phyloP scores from a whole-genome alignment of 64 coral and sea anemone genomes.

The Pocillopora damicornis region DNA sequence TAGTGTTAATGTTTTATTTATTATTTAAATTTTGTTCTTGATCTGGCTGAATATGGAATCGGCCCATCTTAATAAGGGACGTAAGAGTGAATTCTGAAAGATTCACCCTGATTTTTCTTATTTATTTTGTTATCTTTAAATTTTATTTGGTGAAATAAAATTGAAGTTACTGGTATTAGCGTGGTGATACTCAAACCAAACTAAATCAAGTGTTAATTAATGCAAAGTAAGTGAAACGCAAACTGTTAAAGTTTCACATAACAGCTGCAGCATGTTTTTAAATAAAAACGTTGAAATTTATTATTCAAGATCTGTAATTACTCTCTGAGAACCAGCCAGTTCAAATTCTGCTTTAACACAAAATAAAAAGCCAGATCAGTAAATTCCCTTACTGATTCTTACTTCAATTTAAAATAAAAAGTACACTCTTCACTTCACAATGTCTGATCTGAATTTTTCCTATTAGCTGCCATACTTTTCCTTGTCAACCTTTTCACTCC shows the following conservation, averaged over 20 bases:
- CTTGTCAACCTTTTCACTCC: no score
- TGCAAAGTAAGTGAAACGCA: not conserved
- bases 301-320: no score
- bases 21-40: not conserved
- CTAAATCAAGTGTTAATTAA: not conserved
- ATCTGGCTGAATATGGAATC: not conserved
- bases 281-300: not conserved
- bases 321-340: no score
- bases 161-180: not conserved
- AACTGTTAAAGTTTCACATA: not conserved
- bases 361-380: no score
- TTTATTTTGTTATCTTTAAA: not conserved
- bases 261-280: not conserved
- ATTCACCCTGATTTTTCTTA: no score
- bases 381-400: no score
- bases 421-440: no score
- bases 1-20: slow-evolving; percentile 27
- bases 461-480: no score
- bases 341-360: no score
- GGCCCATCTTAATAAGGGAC: not conserved
- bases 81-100: not conserved
- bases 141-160: not conserved
- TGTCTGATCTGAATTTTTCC: no score
- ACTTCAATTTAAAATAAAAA: no score
- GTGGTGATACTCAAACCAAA: not conserved